Evolutionary conservation across 2,113 vertebrate genomes (phyloP).

Genomic region (Atractosteus spatula): DNA sequence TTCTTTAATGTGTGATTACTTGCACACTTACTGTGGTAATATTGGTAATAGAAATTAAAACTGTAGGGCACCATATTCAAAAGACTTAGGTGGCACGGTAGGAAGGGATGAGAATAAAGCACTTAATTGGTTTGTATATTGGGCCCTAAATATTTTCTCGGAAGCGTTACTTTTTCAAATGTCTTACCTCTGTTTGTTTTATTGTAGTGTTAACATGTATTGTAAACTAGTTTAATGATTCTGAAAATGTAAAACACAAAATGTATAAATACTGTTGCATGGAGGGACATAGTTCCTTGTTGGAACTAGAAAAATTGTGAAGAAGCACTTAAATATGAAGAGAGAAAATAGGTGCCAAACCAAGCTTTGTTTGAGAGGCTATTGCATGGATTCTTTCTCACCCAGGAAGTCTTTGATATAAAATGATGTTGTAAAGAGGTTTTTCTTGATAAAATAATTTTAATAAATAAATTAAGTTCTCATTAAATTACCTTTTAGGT

Average conservation of each 20-base stretch:
- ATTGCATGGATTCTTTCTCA: slow-evolving; percentile 5
- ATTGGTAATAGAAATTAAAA: too few species aligned
- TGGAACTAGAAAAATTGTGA: neutral
- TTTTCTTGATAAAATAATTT: slow-evolving; percentile 12
- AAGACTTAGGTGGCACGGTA: too few species aligned
- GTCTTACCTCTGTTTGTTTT: too few species aligned
- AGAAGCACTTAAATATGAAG: neutral
- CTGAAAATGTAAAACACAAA: neutral
- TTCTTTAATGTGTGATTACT: too few species aligned
- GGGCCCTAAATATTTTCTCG: too few species aligned
- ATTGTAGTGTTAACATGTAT: neutral
- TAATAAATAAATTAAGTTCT: slow-evolving; percentile 15
- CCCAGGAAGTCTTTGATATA: neutral
- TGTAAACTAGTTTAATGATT: neutral
- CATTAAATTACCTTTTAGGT: slow-evolving; percentile 18
- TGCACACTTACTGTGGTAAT: too few species aligned
- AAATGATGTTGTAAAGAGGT: slow-evolving; percentile 9
- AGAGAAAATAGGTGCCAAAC: neutral
- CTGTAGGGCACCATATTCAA: too few species aligned
- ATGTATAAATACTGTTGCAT: slow-evolving; percentile 4
- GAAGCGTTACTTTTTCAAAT: too few species aligned
- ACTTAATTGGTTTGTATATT: too few species aligned
- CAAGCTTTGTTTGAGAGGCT: neutral
- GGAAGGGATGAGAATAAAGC: too few species aligned
- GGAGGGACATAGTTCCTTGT: slow-evolving; percentile 13